Percentiles rank a stretch among this genome's conserved stretches.
Conservation (phyloP, 1,140 invertebrate genomes). For the Calephelis virginiensis region DNA sequence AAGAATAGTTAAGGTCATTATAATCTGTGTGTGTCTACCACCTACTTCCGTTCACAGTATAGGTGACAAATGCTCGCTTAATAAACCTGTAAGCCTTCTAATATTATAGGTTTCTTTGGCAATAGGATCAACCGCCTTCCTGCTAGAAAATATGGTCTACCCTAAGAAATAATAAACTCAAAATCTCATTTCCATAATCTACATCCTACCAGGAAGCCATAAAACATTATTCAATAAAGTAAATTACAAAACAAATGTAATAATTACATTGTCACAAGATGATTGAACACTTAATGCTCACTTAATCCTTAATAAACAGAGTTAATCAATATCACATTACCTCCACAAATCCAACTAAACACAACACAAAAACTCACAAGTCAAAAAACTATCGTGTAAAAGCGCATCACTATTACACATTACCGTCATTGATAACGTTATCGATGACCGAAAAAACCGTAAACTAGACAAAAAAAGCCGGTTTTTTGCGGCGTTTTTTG, state of each 20-base stretch:
- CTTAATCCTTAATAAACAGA: slow-evolving; percentile 14
- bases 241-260: slow-evolving; percentile 14
- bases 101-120: too few relatives aligned
- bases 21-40: too few relatives aligned
- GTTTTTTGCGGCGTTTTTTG: slow-evolving; percentile 44
- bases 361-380: slow-evolving; percentile 23
- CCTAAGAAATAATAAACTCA: neutral
- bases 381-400: slow-evolving; percentile 32
- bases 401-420: slow-evolving; percentile 36
- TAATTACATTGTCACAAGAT: slow-evolving; percentile 10
- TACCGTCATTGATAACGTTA: slow-evolving; percentile 45
- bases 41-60: too few relatives aligned
- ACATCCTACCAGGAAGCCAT: neutral
- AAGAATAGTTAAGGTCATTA: too few relatives aligned
- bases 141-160: too few relatives aligned
- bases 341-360: slow-evolving; percentile 47
- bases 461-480: slow-evolving; percentile 38
- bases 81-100: too few relatives aligned
- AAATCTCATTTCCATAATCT: slow-evolving; percentile 6
- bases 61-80: too few relatives aligned
- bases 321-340: slow-evolving; percentile 42
- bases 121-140: too few relatives aligned
- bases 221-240: slow-evolving; percentile 12
- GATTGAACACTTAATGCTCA: slow-evolving; percentile 14
- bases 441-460: slow-evolving; percentile 36